Evolutionary conservation across 2,888 invertebrate genomes (phyloP).

Genomic region (Dastarcus helophoroides): DNA sequence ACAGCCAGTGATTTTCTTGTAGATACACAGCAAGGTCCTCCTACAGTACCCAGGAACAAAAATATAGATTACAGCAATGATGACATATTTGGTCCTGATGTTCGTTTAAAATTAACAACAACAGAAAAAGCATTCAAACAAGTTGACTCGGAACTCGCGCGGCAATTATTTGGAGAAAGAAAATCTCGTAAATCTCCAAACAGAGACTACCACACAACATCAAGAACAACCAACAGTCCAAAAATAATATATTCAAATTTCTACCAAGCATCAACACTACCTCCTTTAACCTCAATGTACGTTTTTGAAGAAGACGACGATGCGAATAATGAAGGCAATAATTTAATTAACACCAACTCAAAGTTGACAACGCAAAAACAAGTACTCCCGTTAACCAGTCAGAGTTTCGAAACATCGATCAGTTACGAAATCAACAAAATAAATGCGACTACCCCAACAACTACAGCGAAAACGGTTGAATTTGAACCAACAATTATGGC

Average conservation of each 20-base stretch:
- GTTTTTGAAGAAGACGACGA: constrained; percentile 9
- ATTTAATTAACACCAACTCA: constrained; percentile 15
- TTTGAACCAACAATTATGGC: constrained; percentile 15
- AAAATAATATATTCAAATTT: constrained; percentile 29
- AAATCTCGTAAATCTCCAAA: no score
- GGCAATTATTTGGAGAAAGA: no score
- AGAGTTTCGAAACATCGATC: constrained; percentile 43
- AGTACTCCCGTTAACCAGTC: constrained; percentile 30
- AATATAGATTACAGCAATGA: constrained; percentile 11
- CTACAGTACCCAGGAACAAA: constrained; percentile 5
- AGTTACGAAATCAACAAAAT: constrained; percentile 41
- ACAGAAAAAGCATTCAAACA: constrained; percentile 5
- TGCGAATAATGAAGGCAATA: constrained; percentile 12
- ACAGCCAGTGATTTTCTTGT: not conserved
- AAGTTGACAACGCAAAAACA: no score
- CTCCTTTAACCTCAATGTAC: constrained; percentile 12
- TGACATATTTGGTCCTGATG: constrained; percentile 10
- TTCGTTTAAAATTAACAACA: not conserved
- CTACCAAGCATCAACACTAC: constrained; percentile 22
- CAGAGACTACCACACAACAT: constrained; percentile 4
- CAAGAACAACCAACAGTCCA: constrained; percentile 10
- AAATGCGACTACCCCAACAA: constrained; percentile 13
- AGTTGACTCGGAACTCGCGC: not conserved
- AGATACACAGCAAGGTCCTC: not conserved
- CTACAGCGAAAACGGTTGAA: constrained; percentile 8